These are phyloP conservation scores for Onchidella celtica DNA, from an alignment of 2,888 invertebrate genomes.

Conservation along the genomic window DNA sequence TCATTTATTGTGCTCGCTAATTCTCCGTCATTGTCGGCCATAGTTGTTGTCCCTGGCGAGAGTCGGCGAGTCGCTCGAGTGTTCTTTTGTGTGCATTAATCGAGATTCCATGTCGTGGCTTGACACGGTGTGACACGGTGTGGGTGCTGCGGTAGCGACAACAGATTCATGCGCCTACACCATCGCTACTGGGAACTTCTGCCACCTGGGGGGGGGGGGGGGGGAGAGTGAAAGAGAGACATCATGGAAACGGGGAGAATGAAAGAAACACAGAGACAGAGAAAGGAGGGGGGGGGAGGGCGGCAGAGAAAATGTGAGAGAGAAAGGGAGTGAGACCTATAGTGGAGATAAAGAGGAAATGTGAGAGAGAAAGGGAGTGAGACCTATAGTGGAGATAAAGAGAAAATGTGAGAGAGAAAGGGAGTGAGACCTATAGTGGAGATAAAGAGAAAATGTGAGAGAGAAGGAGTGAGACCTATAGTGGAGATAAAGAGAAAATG, in stretches of 20 bases:
- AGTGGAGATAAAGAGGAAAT: background rate
- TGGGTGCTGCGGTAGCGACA: background rate
- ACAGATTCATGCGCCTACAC: background rate
- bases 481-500: background rate
- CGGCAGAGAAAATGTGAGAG: background rate
- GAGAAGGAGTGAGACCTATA: no score
- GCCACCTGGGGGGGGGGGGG: background rate
- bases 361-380: no score
- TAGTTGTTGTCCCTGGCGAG: background rate
- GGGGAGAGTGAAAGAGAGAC: no score
- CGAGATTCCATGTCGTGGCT: background rate
- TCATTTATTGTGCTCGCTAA: background rate
- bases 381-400: background rate
- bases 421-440: no score
- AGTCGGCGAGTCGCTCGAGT: background rate
- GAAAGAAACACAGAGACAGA: no score
- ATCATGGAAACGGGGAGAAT: no score
- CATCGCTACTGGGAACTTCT: background rate
- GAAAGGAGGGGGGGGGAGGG: background rate
- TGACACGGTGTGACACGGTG: background rate
- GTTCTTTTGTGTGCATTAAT: background rate
- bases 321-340: background rate
- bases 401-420: background rate
- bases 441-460: background rate
- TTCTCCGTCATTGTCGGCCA: background rate